These are phyloP conservation scores for Dendrolimus houi DNA, from an alignment of 2,888 invertebrate genomes.

Conservation along the genomic window DNA sequence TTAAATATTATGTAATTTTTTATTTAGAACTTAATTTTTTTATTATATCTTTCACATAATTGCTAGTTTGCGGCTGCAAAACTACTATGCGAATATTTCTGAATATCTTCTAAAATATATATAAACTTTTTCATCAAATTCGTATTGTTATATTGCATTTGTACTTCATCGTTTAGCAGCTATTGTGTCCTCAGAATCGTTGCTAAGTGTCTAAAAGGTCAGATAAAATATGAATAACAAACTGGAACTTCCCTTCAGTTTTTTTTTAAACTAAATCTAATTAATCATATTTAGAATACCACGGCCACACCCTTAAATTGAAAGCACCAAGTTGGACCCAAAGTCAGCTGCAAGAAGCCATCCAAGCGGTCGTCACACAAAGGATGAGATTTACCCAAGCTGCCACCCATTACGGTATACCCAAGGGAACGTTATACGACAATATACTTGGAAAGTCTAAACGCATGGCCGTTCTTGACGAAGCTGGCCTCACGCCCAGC, in stretches of 20 bases:
- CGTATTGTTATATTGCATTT: no score
- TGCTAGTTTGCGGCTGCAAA: neutral
- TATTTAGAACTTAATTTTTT: no score
- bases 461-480: slow-evolving; percentile 84
- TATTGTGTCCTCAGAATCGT: no score
- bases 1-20: no score
- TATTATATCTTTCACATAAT: slow-evolving; percentile 15
- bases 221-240: no score
- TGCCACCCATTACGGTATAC: slow-evolving; percentile 82
- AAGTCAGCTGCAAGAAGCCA: slow-evolving; percentile 83
- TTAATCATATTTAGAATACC: slow-evolving; percentile 43
- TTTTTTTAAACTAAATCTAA: no score
- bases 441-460: slow-evolving; percentile 86
- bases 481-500: slow-evolving; percentile 75
- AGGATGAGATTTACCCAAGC: slow-evolving; percentile 87
- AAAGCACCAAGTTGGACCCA: slow-evolving; percentile 87
- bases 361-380: slow-evolving; percentile 84
- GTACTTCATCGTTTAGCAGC: no score
- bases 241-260: no score
- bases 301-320: slow-evolving; percentile 81
- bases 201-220: no score
- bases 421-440: slow-evolving; percentile 86
- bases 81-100: no score
- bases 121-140: no score
- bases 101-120: no score